A percentile compares a stretch with the other conserved stretches of the same genome.
These are phyloP conservation scores for Globodera rostochiensis DNA, from an alignment of 1,140 invertebrate species.

Conservation along the genomic window DNA sequence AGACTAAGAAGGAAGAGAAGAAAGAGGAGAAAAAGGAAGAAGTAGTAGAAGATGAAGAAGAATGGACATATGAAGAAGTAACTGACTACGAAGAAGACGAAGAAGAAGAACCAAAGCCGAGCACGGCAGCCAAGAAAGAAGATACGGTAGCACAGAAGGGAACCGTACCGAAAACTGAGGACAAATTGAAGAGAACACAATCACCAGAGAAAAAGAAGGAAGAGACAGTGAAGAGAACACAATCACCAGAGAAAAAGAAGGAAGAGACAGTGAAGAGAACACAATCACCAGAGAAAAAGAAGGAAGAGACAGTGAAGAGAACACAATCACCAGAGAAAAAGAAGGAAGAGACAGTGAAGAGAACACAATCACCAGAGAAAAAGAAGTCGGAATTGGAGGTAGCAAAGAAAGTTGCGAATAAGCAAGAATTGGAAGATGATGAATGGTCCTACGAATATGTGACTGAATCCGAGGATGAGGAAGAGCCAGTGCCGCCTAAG, in stretches of 20 bases:
- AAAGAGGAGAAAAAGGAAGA: slow-evolving; percentile 32
- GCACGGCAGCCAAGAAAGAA: not conserved
- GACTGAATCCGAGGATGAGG: not conserved
- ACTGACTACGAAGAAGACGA: slow-evolving; percentile 36
- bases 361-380: slow-evolving; percentile 3
- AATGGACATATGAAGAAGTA: slow-evolving; percentile 38
- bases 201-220: not conserved
- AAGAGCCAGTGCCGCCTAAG: slow-evolving; percentile 9
- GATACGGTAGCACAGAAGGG: slow-evolving; percentile 6
- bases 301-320: not conserved
- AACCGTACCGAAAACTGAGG: not conserved
- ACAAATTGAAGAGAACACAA: slow-evolving; percentile 4
- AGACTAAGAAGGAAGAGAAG: slow-evolving; percentile 27
- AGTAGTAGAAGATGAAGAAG: slow-evolving; percentile 32
- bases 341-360: not conserved
- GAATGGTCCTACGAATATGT: not conserved
- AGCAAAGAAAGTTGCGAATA: not conserved
- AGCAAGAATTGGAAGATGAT: not conserved
- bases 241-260: slow-evolving; percentile 10
- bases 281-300: slow-evolving; percentile 1
- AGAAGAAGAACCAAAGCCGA: slow-evolving; percentile 15
- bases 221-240: not conserved
- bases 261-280: not conserved
- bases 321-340: not conserved
- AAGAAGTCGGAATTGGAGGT: not conserved